A percentile compares a stretch with the other conserved stretches of the same genome.
Evolutionary conservation across 2,888 invertebrate genomes (phyloP).

Genomic region (Eristalinus aeneus): DNA sequence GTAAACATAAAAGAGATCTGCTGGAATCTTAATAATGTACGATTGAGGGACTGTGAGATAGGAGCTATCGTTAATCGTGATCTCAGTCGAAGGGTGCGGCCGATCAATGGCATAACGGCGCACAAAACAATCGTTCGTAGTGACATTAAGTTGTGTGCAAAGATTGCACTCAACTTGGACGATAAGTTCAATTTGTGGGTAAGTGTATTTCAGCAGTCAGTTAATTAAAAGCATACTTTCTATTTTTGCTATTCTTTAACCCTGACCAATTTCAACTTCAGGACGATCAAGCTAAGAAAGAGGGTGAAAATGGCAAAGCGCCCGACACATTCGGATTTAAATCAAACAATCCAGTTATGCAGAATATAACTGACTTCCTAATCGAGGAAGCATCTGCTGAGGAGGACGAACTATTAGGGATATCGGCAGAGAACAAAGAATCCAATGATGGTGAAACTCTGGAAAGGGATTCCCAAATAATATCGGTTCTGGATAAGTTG

Average conservation of each 20-base stretch:
- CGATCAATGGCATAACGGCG: conserved; percentile 93
- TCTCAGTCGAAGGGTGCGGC: conserved; percentile 94
- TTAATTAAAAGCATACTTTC: too few relatives aligned
- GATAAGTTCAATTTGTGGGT: conserved; percentile 91
- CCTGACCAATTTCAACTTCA: neutral
- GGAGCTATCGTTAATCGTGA: conserved; percentile 97
- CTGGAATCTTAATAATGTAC: conserved; percentile 98
- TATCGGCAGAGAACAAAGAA: conserved; percentile 82
- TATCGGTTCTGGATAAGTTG: conserved; percentile 89
- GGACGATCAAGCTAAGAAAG: conserved; percentile 40
- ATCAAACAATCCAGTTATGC: conserved; percentile 95
- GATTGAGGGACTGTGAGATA: conserved; percentile 82
- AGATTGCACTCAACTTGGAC: conserved; percentile 95
- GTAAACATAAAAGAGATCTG: conserved; percentile 99
- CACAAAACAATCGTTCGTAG: conserved; percentile 94
- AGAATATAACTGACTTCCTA: conserved; percentile 98
- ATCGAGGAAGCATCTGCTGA: conserved; percentile 99
- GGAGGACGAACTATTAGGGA: conserved; percentile 95
- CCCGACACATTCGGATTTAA: conserved; percentile 84
- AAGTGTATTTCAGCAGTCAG: too few relatives aligned
- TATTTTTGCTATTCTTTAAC: neutral
- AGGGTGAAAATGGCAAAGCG: conserved; percentile 41
- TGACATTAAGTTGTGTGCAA: conserved; percentile 95
- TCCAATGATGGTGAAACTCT: conserved; percentile 82
- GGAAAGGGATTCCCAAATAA: conserved; percentile 87